Conservation (phyloP, 2,113 vertebrate genomes). For the Athene noctua region DNA sequence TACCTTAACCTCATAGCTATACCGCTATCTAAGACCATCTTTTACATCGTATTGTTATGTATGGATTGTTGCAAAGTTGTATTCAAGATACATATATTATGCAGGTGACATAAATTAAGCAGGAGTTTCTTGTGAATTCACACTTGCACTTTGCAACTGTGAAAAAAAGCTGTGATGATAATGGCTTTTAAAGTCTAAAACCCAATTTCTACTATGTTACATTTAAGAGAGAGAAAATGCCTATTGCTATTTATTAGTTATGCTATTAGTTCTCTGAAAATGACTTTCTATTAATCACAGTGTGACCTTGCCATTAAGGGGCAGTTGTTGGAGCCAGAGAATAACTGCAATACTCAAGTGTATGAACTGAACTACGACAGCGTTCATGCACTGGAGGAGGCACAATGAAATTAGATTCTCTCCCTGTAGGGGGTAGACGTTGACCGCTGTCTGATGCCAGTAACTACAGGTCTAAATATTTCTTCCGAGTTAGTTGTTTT, state of each 20-base stretch:
- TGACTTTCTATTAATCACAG: slow-evolving; percentile 65
- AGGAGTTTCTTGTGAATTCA: background rate
- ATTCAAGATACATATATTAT: background rate
- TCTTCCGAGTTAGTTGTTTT: slow-evolving; percentile 39
- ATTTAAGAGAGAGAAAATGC: background rate
- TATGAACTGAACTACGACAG: slow-evolving; percentile 23
- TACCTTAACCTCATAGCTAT: background rate
- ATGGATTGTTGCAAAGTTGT: background rate
- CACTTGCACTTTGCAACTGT: background rate
- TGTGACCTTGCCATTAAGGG: slow-evolving; percentile 54
- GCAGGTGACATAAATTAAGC: background rate
- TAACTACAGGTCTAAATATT: slow-evolving; percentile 44
- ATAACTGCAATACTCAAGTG: background rate
- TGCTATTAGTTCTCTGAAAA: slow-evolving; percentile 55
- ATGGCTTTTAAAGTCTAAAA: slow-evolving; percentile 33
- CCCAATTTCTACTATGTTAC: slow-evolving; percentile 17
- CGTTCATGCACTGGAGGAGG: background rate
- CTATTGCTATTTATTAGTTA: background rate
- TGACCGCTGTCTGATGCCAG: slow-evolving; percentile 68
- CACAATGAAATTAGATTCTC: slow-evolving; percentile 75
- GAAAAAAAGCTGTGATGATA: background rate
- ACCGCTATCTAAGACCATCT: no score
- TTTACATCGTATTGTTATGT: background rate
- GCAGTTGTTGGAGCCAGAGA: slow-evolving; percentile 47
- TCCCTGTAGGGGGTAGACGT: slow-evolving; percentile 78